Evolutionary conservation across 2,888 invertebrate genomes (phyloP).

Genomic region (Lordiphosa fenestrarum): DNA sequence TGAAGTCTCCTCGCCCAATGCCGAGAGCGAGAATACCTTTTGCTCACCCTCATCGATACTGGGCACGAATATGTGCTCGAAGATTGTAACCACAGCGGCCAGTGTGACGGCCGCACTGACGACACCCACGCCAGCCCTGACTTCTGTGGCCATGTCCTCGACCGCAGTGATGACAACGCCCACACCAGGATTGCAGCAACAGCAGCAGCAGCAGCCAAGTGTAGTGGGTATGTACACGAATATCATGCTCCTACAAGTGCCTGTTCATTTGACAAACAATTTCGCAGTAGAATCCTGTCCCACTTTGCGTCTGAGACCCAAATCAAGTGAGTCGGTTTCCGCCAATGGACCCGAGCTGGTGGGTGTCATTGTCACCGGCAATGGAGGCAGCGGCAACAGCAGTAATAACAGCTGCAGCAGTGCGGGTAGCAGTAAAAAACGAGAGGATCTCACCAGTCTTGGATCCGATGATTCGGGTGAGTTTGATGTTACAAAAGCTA

Average conservation of each 20-base stretch:
- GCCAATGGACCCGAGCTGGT: slow-evolving; percentile 40
- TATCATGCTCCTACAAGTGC: too few relatives aligned
- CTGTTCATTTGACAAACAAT: too few relatives aligned
- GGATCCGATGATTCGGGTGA: slow-evolving; percentile 83
- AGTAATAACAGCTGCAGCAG: slow-evolving; percentile 54
- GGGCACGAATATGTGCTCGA: slow-evolving; percentile 80
- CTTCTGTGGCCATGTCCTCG: slow-evolving; percentile 34
- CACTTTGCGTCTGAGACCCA: slow-evolving; percentile 67
- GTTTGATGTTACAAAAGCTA: slow-evolving; percentile 2
- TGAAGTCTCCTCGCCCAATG: slow-evolving; percentile 80
- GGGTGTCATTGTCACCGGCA: slow-evolving; percentile 25
- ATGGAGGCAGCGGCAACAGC: slow-evolving; percentile 38
- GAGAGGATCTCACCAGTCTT: slow-evolving; percentile 82
- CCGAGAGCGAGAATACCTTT: slow-evolving; percentile 80
- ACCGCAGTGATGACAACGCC: slow-evolving; percentile 15
- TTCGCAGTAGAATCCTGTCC: slow-evolving; percentile 64
- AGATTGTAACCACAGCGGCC: slow-evolving; percentile 78
- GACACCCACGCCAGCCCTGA: slow-evolving; percentile 57
- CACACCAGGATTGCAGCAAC: too few relatives aligned
- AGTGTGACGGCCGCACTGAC: slow-evolving; percentile 76
- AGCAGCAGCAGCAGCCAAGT: not conserved
- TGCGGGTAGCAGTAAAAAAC: slow-evolving; percentile 75
- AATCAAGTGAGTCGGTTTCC: slow-evolving; percentile 60
- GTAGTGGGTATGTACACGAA: not conserved
- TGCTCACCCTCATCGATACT: slow-evolving; percentile 80